These are phyloP conservation scores for Xestia c-nigrum DNA, from an alignment of 2,888 invertebrate species.

Conservation along the genomic window DNA sequence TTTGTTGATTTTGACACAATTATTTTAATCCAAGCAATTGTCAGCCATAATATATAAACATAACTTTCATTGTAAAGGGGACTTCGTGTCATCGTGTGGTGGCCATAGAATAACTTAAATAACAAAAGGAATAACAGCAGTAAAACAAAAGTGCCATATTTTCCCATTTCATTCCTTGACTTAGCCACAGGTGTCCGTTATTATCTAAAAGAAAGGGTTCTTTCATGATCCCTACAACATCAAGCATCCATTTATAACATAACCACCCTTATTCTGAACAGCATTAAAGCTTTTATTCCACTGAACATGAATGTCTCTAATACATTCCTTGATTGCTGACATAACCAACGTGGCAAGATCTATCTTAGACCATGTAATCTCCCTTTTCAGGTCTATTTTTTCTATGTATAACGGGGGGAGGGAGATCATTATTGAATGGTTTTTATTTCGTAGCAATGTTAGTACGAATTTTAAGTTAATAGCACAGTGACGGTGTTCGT, in stretches of 20 bases:
- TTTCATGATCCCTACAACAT: constrained; percentile 65
- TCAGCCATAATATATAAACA: not conserved
- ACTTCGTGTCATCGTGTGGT: not conserved
- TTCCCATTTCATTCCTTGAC: constrained; percentile 57
- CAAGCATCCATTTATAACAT: constrained; percentile 36
- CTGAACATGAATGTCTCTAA: constrained; percentile 26
- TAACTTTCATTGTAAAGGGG: constrained; percentile 12
- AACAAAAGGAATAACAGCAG: constrained; percentile 49
- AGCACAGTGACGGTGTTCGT: constrained; percentile 72
- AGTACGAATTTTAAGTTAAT: constrained; percentile 77
- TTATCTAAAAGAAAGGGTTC: constrained; percentile 74
- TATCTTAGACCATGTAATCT: constrained; percentile 3
- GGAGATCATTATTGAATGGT: constrained; percentile 33
- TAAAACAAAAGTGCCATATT: constrained; percentile 58
- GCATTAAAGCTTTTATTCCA: constrained; percentile 43
- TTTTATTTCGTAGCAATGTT: constrained; percentile 39
- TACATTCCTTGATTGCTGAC: constrained; percentile 34
- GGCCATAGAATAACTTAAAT: constrained; percentile 13
- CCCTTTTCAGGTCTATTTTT: not conserved
- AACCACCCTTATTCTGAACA: constrained; percentile 48
- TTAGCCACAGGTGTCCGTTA: constrained; percentile 73
- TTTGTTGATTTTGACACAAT: not conserved
- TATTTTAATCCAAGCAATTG: not conserved
- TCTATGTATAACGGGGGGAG: not conserved
- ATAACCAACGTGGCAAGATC: constrained; percentile 46